These are phyloP conservation scores for Labrus mixtus DNA, from an alignment of 2,113 vertebrate genomes.

Conservation along the genomic window DNA sequence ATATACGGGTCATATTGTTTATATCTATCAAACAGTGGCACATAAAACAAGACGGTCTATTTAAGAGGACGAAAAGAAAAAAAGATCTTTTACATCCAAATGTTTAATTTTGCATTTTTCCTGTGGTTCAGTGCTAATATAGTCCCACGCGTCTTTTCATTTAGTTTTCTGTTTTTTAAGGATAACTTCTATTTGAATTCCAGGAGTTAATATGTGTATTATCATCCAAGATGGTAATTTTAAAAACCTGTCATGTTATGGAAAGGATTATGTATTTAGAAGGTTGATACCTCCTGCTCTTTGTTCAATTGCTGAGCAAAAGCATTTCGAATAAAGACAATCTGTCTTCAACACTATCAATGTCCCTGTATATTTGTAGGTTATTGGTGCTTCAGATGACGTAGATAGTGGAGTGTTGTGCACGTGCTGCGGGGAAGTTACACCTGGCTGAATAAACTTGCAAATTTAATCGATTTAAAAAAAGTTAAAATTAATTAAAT, in stretches of 20 bases:
- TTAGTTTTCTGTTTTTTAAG: constrained; percentile 81
- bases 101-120: constrained; percentile 83
- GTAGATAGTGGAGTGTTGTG: not conserved
- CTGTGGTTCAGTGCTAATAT: constrained; percentile 90
- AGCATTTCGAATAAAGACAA: constrained; percentile 99
- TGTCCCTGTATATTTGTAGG: constrained; percentile 75
- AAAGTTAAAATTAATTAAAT: not conserved
- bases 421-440: not conserved
- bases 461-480: not conserved
- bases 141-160: constrained; percentile 85
- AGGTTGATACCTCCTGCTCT: constrained; percentile 92
- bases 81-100: constrained; percentile 52
- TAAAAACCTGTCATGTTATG: constrained; percentile 90
- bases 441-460: not conserved
- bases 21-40: constrained; percentile 76
- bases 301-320: constrained; percentile 95
- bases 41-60: constrained; percentile 77
- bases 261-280: constrained; percentile 90
- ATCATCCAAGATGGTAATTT: constrained; percentile 86
- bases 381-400: constrained; percentile 50
- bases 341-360: constrained; percentile 89
- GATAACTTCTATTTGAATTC: constrained; percentile 90
- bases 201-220: constrained; percentile 90
- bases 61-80: constrained; percentile 70
- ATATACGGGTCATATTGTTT: constrained; percentile 84